Evolutionary conservation across 1,140 invertebrate genomes (phyloP).

Genomic region (Caenorhabditis inopinata): DNA sequence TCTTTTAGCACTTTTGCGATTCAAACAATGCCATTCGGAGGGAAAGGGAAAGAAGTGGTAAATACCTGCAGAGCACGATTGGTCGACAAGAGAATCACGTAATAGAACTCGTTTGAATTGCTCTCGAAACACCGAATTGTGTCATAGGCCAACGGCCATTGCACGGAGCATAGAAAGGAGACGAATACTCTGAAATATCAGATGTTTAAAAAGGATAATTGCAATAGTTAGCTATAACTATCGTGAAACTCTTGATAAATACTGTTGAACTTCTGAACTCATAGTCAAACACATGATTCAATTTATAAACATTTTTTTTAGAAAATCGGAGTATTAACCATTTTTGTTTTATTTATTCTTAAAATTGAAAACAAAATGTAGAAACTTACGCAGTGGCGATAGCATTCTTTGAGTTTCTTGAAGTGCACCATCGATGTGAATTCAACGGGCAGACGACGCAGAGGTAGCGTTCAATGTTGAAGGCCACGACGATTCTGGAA

Average conservation of each 20-base stretch:
- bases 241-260: too few relatives aligned
- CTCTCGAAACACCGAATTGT: conserved; percentile 43
- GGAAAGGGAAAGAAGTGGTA: not conserved
- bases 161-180: conserved; percentile 59
- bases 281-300: too few relatives aligned
- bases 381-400: conserved; percentile 43
- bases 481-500: conserved; percentile 65
- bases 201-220: too few relatives aligned
- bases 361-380: too few relatives aligned
- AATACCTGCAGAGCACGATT: conserved; percentile 37
- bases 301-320: too few relatives aligned
- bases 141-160: conserved; percentile 62
- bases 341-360: too few relatives aligned
- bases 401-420: conserved; percentile 51
- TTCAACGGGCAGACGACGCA: conserved; percentile 63
- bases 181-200: conserved; percentile 50
- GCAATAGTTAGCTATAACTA: too few relatives aligned
- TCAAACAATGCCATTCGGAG: not conserved
- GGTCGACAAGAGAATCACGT: conserved; percentile 35
- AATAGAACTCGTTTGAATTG: conserved; percentile 37
- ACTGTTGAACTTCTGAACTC: too few relatives aligned
- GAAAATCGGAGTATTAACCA: too few relatives aligned
- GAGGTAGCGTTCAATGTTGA: conserved; percentile 64
- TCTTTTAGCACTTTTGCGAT: not conserved
- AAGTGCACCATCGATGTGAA: conserved; percentile 60